Evolutionary conservation across 2,888 invertebrate species (phyloP).

Genomic region (Liodrosophila aerea): DNA sequence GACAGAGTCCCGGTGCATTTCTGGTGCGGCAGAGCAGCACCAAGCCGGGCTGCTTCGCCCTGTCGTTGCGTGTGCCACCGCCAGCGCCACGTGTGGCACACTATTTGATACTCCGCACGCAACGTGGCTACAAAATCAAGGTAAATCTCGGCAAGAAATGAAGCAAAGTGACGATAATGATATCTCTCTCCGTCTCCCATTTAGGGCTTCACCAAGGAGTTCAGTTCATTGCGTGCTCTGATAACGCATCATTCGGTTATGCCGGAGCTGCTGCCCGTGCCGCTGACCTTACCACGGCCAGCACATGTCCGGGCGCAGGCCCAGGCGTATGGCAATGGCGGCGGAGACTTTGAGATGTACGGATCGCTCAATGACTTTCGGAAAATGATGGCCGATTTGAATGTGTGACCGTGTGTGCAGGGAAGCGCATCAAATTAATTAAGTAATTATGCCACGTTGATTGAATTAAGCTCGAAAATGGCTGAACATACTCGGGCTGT

Average conservation of each 20-base stretch:
- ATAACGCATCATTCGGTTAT: conserved; percentile 99
- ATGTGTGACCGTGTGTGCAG: conserved; percentile 82
- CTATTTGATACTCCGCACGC: conserved; percentile 94
- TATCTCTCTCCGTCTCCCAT: conserved; percentile 58
- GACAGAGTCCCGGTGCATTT: conserved; percentile 96
- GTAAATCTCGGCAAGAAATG: too few relatives aligned
- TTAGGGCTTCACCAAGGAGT: conserved; percentile 98
- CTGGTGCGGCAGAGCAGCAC: conserved; percentile 97
- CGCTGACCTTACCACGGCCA: conserved; percentile 90
- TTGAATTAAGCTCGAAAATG: conserved; percentile 58
- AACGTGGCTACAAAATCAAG: conserved; percentile 96
- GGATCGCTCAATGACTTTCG: conserved; percentile 89
- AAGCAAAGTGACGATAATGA: too few relatives aligned
- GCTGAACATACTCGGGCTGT: conserved; percentile 19
- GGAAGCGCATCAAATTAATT: conserved; percentile 57
- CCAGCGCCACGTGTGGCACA: conserved; percentile 92
- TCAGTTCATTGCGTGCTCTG: conserved; percentile 93
- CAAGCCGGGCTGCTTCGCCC: conserved; percentile 95
- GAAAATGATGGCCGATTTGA: conserved; percentile 90
- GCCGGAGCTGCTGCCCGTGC: conserved; percentile 97
- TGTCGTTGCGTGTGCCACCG: conserved; percentile 96
- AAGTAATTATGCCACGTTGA: conserved; percentile 71
- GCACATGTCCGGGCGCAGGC: conserved; percentile 54
- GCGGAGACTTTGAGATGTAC: conserved; percentile 88
- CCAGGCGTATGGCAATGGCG: conserved; percentile 44